A percentile compares a stretch with the other conserved stretches of the same genome.
Evolutionary conservation across 2,797 vertebrate species (phyloP).

Genomic region (Balearica regulorum): DNA sequence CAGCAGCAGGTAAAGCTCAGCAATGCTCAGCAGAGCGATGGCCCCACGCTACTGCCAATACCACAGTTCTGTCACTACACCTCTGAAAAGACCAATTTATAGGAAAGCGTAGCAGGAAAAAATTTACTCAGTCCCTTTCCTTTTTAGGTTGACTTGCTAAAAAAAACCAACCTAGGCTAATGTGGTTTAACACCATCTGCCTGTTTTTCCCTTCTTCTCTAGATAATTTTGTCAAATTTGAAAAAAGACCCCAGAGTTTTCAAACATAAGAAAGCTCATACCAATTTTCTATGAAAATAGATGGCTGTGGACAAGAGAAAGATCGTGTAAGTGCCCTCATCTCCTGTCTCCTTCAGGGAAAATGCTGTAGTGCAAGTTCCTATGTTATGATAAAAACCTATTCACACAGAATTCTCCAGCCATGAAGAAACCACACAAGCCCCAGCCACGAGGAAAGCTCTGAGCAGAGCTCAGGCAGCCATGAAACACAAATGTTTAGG

Average conservation of each 20-base stretch:
- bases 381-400: constrained; percentile 46
- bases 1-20: neutral
- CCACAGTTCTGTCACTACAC: neutral
- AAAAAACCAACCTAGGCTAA: neutral
- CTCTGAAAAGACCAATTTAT: neutral
- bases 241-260: neutral
- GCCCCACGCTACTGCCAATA: neutral
- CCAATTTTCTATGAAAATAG: constrained; percentile 7
- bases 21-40: neutral
- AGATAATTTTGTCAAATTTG: neutral
- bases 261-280: constrained; percentile 2
- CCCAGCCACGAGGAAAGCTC: constrained; percentile 4
- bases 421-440: constrained; percentile 28
- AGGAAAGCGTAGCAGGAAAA: neutral
- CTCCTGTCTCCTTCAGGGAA: neutral
- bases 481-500: neutral
- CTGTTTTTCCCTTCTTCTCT: neutral
- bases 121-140: neutral
- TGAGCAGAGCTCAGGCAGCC: neutral
- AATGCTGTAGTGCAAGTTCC: constrained; percentile 36
- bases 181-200: neutral
- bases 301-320: neutral
- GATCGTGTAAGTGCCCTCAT: neutral
- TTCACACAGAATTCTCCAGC: constrained; percentile 49
- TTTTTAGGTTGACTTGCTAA: neutral